Evolutionary conservation across 2,113 vertebrate genomes (phyloP).

Genomic region (Sorex araneus): DNA sequence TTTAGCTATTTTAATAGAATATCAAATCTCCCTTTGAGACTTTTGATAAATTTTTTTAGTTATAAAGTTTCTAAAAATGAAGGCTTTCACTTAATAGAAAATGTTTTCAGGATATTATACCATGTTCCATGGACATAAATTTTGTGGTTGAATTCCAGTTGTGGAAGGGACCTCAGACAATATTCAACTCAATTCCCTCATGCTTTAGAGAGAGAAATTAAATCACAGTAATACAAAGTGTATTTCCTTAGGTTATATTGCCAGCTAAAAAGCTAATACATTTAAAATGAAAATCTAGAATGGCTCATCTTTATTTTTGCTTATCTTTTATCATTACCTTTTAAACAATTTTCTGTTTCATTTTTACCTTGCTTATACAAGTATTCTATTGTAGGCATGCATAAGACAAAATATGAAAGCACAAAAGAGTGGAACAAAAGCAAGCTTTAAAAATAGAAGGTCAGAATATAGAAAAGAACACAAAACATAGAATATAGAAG

Average conservation of each 20-base stretch:
- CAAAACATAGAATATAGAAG: neutral
- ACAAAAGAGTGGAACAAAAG: constrained; percentile 3
- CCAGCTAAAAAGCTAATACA: constrained; percentile 72
- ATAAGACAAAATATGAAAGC: constrained; percentile 9
- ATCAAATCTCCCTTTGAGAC: constrained; percentile 25
- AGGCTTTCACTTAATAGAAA: constrained; percentile 66
- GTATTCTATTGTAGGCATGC: constrained; percentile 14
- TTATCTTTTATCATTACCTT: constrained; percentile 72
- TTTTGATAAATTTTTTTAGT: constrained; percentile 47
- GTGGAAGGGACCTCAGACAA: constrained; percentile 42
- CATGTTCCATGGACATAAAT: constrained; percentile 61
- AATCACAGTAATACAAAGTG: constrained; percentile 50
- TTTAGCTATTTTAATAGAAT: constrained; percentile 57
- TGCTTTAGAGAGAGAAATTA: constrained; percentile 61
- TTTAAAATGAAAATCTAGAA: constrained; percentile 79
- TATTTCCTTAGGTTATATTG: constrained; percentile 71
- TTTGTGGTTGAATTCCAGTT: constrained; percentile 33
- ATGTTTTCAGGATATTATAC: constrained; percentile 69
- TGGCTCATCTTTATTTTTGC: neutral
- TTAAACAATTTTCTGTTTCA: constrained; percentile 61
- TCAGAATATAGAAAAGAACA: neutral
- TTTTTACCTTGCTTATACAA: constrained; percentile 39
- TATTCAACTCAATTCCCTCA: constrained; percentile 27
- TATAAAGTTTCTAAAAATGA: constrained; percentile 60
- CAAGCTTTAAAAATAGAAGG: constrained; percentile 40